Base-by-base conservation (phyloP, 2,113 vertebrate species). In the Oenanthe oenanthe region DNA sequence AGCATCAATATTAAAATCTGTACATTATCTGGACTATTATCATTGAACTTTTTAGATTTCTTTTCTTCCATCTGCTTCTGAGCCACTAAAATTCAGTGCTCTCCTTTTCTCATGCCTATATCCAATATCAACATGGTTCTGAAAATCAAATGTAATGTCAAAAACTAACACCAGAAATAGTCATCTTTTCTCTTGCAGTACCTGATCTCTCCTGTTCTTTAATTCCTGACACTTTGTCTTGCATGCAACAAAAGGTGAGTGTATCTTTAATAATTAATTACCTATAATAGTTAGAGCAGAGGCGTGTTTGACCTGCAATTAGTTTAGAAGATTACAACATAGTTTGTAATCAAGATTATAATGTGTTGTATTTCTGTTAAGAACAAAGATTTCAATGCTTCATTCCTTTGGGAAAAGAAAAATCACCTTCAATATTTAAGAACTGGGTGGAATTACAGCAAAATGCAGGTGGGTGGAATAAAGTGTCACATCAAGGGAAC, bases 311-410 rank as follows among this genome's bases (percentile, higher is more conserved):
- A 72, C 60, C n/a, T 60, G 20, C 45, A 68, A 11, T 40, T 36
- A 6, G 1, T 68, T 76, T 25, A 63, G 28, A 63, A 21, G n/a
- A 20, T 57, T 42, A 34, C 7, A 66, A 56, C 17, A 15, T 0
- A 67, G 25, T 45, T 36, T 60, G 14, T 26, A 85, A 74, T 31
- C 54, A 82, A 71, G 40, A 68, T 11, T 43, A 72, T 88, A 78
- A 93, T 1, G 0, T 5, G 7, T 11, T 68, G 4, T 5, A 2
- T 2, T 61, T 20, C 50, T 65, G 72, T 17, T 10, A 70, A 47
- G 24, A 90, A 43, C 32, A 62, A 58, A 77, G 26, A 66, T n/a
- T 61, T 56, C 71, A 84, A 48, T 38, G 42, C 34, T 74, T 66
- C 8, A 71, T 58, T 84, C 29, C 85, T 62, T 15, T 1, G 4